Conservation (phyloP, 1,140 invertebrate species). For the Tetragonula clypearis region DNA sequence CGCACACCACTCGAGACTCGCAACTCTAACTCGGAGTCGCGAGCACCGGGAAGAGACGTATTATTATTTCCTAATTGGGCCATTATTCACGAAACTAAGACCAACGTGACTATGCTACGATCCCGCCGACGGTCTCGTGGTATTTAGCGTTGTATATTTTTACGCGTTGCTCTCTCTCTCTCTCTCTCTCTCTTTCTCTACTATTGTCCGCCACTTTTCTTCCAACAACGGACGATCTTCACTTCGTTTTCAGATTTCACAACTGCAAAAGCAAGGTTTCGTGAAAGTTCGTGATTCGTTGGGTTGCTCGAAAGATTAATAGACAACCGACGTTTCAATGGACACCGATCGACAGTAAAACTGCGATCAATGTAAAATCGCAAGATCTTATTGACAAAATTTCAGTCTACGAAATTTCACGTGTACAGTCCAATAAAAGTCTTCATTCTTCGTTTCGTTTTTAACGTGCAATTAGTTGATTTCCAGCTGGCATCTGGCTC, state of each 20-base stretch:
- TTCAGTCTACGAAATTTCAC: background rate
- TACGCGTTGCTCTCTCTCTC: conserved; percentile 2
- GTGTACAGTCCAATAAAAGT: background rate
- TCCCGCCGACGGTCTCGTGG: background rate
- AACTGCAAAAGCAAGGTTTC: background rate
- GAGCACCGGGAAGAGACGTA: conserved; percentile 54
- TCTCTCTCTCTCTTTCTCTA: too few relatives aligned
- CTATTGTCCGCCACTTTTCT: background rate
- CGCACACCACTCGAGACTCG: conserved; percentile 54
- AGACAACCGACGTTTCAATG: too few relatives aligned
- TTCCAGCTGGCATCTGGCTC: background rate
- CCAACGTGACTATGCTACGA: conserved; percentile 48
- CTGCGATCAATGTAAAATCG: too few relatives aligned
- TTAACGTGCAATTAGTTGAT: too few relatives aligned
- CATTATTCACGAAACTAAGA: conserved; percentile 71
- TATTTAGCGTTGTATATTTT: conserved; percentile 31
- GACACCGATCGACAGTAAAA: too few relatives aligned
- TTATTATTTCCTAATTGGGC: conserved; percentile 74
- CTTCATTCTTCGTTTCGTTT: background rate
- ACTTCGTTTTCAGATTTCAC: background rate
- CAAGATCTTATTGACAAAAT: too few relatives aligned
- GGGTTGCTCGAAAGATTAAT: background rate
- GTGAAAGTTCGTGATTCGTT: background rate
- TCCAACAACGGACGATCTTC: background rate
- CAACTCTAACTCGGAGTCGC: conserved; percentile 58